Evolutionary conservation across 2,888 invertebrate genomes (phyloP).

Genomic region (Hypomecis atomaria): DNA sequence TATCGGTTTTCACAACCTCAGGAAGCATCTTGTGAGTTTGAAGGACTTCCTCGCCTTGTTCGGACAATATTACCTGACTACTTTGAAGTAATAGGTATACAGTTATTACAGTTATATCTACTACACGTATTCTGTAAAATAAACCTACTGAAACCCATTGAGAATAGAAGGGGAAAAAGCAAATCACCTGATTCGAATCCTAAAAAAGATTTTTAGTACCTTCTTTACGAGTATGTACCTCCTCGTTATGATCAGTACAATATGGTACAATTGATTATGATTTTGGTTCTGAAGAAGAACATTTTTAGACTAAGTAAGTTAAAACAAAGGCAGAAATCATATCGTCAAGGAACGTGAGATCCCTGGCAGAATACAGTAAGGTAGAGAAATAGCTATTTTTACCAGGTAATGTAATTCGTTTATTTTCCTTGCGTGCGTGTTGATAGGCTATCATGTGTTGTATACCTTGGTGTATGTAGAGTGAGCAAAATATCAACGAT

Average conservation of each 20-base stretch:
- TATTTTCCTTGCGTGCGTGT: neutral
- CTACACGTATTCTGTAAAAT: neutral
- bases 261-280: too few species aligned
- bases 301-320: too few species aligned
- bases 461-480: slow-evolving; percentile 4
- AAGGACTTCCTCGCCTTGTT: slow-evolving; percentile 45
- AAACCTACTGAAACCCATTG: neutral
- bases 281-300: too few species aligned
- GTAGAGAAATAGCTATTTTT: too few species aligned
- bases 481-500: slow-evolving; percentile 12
- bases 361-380: too few species aligned
- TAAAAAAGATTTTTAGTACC: too few species aligned
- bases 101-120: neutral
- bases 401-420: neutral
- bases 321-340: too few species aligned
- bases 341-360: too few species aligned
- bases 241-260: too few species aligned
- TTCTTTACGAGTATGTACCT: too few species aligned
- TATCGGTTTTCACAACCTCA: slow-evolving; percentile 20
- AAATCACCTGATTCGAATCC: too few species aligned
- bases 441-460: neutral
- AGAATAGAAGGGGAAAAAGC: neutral
- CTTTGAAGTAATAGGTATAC: neutral
- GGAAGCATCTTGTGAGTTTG: slow-evolving; percentile 42
- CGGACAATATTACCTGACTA: slow-evolving; percentile 21